Evolutionary conservation across 2,113 vertebrate species (phyloP).

Genomic region (Amia ocellicauda): DNA sequence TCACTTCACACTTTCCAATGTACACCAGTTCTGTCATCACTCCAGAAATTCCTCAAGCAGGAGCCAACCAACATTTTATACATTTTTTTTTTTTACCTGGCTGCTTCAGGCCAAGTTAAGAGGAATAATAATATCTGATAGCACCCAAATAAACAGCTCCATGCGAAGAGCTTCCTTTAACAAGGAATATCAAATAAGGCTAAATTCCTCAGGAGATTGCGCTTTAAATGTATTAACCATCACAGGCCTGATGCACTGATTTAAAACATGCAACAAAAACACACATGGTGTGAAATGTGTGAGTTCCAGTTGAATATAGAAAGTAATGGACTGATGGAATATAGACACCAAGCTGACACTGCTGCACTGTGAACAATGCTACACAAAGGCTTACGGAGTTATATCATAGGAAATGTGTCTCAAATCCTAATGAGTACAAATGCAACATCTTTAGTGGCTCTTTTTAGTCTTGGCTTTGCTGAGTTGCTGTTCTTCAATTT

Average conservation of each 20-base stretch:
- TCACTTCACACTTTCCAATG: constrained; percentile 24
- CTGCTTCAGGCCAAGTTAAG: constrained; percentile 16
- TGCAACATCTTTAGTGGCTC: too few species aligned
- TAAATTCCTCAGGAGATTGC: constrained; percentile 1
- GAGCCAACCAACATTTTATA: constrained; percentile 17
- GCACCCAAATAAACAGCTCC: constrained; percentile 20
- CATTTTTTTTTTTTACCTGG: constrained; percentile 23
- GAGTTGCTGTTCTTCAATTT: too few species aligned
- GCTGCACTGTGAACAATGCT: neutral
- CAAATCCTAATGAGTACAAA: neutral
- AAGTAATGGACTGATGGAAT: neutral
- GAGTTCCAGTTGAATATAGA: neutral
- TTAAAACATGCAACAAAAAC: constrained; percentile 1
- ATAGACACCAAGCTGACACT: neutral
- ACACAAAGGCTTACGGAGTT: neutral
- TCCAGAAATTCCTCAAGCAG: constrained; percentile 12
- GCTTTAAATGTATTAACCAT: neutral
- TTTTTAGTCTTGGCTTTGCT: too few species aligned
- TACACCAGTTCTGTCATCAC: constrained; percentile 3
- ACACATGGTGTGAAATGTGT: constrained; percentile 1
- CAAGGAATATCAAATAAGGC: constrained; percentile 13
- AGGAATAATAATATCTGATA: constrained; percentile 22
- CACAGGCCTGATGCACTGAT: neutral
- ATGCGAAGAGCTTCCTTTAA: constrained; percentile 12
- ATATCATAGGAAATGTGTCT: neutral